Conservation (phyloP, 2,797 vertebrate genomes). For the Pseudomugil gertrudae region DNA sequence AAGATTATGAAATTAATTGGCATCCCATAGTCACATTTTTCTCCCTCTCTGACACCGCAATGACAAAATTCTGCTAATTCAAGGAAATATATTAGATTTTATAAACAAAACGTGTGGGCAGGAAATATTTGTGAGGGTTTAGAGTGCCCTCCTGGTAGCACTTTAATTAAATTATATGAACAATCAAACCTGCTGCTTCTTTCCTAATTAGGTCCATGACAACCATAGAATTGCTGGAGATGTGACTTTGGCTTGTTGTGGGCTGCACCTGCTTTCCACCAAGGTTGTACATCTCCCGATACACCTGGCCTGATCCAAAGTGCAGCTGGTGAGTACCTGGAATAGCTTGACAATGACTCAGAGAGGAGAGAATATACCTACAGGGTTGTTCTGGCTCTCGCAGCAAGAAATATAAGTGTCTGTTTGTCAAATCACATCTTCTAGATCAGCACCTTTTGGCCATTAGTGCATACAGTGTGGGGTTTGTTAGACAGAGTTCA, state of each 20-base stretch:
- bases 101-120: conserved; percentile 33
- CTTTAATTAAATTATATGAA: conserved; percentile 62
- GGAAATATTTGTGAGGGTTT: conserved; percentile 29
- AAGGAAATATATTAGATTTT: conserved; percentile 43
- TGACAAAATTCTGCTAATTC: conserved; percentile 35
- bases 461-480: conserved; percentile 47
- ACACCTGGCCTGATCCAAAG: conserved; percentile 52
- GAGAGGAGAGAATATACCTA: conserved; percentile 58
- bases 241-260: conserved; percentile 30
- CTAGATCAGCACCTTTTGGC: conserved; percentile 66
- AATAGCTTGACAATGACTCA: conserved; percentile 71
- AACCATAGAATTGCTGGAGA: conserved; percentile 32
- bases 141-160: conserved; percentile 56
- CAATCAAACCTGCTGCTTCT: conserved; percentile 45
- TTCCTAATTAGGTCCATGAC: conserved; percentile 47
- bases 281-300: conserved; percentile 51
- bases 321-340: conserved; percentile 61
- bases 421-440: conserved; percentile 64
- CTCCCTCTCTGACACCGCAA: conserved; percentile 22
- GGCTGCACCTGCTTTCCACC: conserved; percentile 69
- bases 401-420: conserved; percentile 60
- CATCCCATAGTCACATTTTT: conserved; percentile 32
- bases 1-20: conserved; percentile 57
- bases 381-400: conserved; percentile 48
- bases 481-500: conserved; percentile 62